Base-by-base conservation (phyloP, 2,797 vertebrate genomes). In the Coregonus ussuriensis region DNA sequence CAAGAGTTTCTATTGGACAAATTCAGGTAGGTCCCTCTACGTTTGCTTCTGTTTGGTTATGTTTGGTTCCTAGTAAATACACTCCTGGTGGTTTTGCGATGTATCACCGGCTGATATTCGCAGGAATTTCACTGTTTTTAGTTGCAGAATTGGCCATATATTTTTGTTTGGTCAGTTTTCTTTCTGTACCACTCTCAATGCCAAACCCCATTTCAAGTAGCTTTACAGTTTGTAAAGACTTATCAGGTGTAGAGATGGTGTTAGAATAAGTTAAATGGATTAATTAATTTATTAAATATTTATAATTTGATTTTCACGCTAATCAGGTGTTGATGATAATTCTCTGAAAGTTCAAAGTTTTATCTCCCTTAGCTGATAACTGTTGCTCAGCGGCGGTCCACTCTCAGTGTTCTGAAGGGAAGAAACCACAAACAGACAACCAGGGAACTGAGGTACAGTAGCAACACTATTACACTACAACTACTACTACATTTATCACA, bases 381-480 rank as follows among this genome's bases (percentile, higher is more conserved):
- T 63, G 63, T 65, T 66, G 78, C 72, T 13, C 76, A 69, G 67
- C 77, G 68, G 81, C 81, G 35, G 74, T 73, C 31, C 35, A 77
- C 65, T 11, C 4, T 11, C 76, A 73, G 75, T 75, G n/a, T 83
- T 47, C 16, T 78, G 21, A 74, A 33, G 76, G 25, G 71, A 76
- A 79, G 53, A 82, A 66, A 4, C 74, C 82, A 67, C 11, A 5
- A 7, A 78, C 86, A 0, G 41, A 66, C 29, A 80, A 82, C 54
- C 16, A 76, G 69, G 79, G 82, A 31, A 77, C 82, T 72, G 63
- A 88, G 90, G 91, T 94, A 84, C 5, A 51, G 5, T 13, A 37
- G 1, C n/a, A 25, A 33, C 29, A 35, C 52, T 51, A 18, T 18
- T 63, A 7, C 21, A 13, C 59, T 25, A 25, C n/a, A 63, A 63